Evolutionary conservation across 2,113 vertebrate species (phyloP), one percentile per base, ranked within the genome.

Genomic region (Tachysurus vachellii): DNA sequence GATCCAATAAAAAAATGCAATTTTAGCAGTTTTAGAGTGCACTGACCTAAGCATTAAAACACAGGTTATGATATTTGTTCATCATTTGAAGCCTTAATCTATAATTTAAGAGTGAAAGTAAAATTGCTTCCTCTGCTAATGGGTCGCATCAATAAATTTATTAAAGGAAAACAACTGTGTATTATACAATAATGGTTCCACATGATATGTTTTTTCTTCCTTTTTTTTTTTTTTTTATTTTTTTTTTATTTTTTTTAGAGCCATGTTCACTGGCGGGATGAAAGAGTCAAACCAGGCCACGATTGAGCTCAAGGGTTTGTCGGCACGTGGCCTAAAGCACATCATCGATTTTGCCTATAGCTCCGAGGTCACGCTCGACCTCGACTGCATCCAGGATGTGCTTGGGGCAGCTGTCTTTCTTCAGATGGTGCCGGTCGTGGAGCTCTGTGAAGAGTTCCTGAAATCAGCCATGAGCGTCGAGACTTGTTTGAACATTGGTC

Each of bases 191-290:
- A 56, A 77, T 73, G 23, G 50, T 54, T 11, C 17, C 4, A 66
- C 21, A 23, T 77, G n/a, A 31, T 71, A 13, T 28, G n/a, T 84
- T n/a, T 54, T 59, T 8, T 54, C 59, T 8, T 59, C 47, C 70
- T 21, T 53, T 73, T 50, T 26, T 19, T 44, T 57, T 85, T 36
- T 79, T 36, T 36, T 84, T n/a, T 36, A 50, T 8, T 54, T 59
- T 8, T 59, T 59, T 80, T 75, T 9, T 80, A 75, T 28, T 79
- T 68, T 28, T 94, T 87, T 26, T 94, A 99, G 98, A 95, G 98
- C 98, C 0, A 99, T 99, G 98, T 99, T 99, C 93, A 99, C 98
- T 0, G 98, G 98, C 0, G 98, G 98, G 83, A 99, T 99, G 98
- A 94, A 96, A 76, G 98, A 99, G 93, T 95, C 97, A 14, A 97